phyloP scores from a whole-genome alignment of 2,113 vertebrate genomes.

The Laterallus jamaicensis region DNA sequence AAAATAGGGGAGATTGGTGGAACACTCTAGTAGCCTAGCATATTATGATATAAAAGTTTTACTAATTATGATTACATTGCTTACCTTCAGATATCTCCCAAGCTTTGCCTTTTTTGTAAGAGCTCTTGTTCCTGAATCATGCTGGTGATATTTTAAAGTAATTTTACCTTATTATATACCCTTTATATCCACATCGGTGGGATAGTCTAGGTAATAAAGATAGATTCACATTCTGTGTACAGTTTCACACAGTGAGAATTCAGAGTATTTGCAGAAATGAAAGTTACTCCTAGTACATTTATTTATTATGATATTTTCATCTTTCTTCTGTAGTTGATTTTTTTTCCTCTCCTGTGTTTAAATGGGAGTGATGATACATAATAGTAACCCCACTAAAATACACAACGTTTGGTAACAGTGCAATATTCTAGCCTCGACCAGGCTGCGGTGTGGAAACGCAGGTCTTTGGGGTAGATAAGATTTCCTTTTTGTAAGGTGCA shows the following conservation, averaged over 20 bases:
- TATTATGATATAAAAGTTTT: background rate
- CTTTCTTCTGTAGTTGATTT: background rate
- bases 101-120: rapidly evolving
- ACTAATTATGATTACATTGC: background rate
- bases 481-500: constrained; percentile 56
- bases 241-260: constrained; percentile 17
- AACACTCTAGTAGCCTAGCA: background rate
- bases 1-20: background rate
- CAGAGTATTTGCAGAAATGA: constrained; percentile 12
- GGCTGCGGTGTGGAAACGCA: background rate
- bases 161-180: background rate
- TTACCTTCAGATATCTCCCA: background rate
- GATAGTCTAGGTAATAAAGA: background rate
- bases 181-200: background rate
- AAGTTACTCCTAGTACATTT: background rate
- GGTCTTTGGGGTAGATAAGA: constrained; percentile 1
- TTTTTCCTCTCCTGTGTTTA: constrained; percentile 5
- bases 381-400: background rate
- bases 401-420: background rate
- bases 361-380: background rate
- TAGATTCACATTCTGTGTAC: background rate
- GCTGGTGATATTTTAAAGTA: background rate
- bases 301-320: background rate
- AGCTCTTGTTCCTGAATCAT: background rate
- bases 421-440: background rate